phyloP scores from a whole-genome alignment of 2,113 vertebrate genomes.

The Lamprotornis superbus region DNA sequence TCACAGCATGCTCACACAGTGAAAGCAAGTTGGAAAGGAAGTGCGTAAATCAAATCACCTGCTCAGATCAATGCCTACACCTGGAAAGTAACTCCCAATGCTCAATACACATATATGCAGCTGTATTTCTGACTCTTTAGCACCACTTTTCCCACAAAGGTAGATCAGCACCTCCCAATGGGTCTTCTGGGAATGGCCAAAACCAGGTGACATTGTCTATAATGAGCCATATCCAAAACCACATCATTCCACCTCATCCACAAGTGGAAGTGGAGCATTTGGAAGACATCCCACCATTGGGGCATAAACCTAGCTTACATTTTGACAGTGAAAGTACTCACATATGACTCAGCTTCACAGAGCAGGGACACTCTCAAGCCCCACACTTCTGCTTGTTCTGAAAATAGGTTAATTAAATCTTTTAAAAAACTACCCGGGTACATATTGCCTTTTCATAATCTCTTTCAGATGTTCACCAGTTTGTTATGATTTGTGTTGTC shows the following conservation, averaged over 20 bases:
- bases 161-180: not conserved
- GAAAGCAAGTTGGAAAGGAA: not conserved
- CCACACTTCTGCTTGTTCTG: not conserved
- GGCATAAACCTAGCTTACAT: not conserved
- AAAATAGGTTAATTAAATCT: slow-evolving; percentile 8
- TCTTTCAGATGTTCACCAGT: not conserved
- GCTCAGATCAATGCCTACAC: fast-evolving
- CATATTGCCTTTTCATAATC: not conserved
- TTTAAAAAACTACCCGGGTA: not conserved
- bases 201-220: not conserved
- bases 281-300: not conserved
- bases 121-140: not conserved
- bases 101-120: not conserved
- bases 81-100: not conserved
- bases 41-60: not conserved
- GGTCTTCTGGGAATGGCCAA: not conserved
- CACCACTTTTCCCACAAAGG: not conserved
- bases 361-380: not conserved
- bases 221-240: not conserved
- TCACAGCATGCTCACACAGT: fast-evolving
- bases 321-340: not conserved
- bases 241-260: not conserved
- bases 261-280: not conserved
- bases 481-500: not conserved
- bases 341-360: not conserved